These are phyloP conservation scores for Balaenoptera acutorostrata DNA, from an alignment of 2,113 vertebrate species.

Conservation along the genomic window DNA sequence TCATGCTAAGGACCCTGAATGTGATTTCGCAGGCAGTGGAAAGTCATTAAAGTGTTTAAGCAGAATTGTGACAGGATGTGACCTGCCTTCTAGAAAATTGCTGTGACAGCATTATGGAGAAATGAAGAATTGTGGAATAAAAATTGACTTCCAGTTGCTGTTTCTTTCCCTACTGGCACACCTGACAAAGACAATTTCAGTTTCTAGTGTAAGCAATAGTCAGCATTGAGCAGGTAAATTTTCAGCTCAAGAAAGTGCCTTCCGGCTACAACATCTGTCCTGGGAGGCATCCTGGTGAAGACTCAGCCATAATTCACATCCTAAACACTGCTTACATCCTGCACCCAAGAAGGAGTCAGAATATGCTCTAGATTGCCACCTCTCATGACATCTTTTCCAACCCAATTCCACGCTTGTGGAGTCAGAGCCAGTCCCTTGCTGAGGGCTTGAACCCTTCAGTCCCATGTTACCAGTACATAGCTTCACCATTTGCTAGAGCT, in stretches of 20 bases:
- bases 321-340: background rate
- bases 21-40: background rate
- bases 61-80: conserved; percentile 14
- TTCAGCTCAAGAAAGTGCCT: background rate
- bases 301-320: background rate
- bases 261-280: background rate
- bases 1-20: background rate
- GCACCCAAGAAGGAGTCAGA: background rate
- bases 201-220: background rate
- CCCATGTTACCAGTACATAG: background rate
- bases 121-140: background rate
- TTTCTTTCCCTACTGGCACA: background rate
- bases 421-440: background rate
- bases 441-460: background rate
- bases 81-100: conserved; percentile 10
- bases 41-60: background rate
- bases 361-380: background rate
- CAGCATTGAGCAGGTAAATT: background rate
- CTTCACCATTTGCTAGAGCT: background rate
- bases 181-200: conserved; percentile 37
- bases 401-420: background rate
- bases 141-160: background rate
- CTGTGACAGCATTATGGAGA: conserved; percentile 26
- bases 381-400: background rate
- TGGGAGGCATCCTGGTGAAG: background rate